These are phyloP conservation scores for Euwallacea similis DNA, from an alignment of 1,140 invertebrate species.

Conservation along the genomic window DNA sequence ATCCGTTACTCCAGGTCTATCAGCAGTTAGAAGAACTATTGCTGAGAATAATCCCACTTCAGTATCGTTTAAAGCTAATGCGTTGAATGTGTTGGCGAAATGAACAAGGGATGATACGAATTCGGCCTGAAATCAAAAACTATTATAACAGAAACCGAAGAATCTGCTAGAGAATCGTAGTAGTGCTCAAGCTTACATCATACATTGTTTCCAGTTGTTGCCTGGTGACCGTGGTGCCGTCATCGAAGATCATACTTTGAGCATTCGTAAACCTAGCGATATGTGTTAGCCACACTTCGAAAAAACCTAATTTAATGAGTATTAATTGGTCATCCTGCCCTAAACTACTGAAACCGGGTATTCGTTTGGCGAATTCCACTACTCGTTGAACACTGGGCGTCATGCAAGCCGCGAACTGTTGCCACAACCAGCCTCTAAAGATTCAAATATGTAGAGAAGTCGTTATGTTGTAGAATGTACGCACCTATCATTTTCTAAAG, in stretches of 20 bases:
- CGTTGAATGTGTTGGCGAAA: slow-evolving; percentile 79
- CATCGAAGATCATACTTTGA: slow-evolving; percentile 84
- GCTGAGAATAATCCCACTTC: slow-evolving; percentile 90
- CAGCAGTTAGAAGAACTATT: slow-evolving; percentile 80
- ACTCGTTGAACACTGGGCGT: slow-evolving; percentile 87
- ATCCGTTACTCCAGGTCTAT: slow-evolving; percentile 78
- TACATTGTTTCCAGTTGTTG: slow-evolving; percentile 90
- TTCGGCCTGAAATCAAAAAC: slow-evolving; percentile 58
- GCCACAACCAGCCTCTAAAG: slow-evolving; percentile 68
- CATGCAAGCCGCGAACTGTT: slow-evolving; percentile 75
- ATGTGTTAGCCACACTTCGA: slow-evolving; percentile 93
- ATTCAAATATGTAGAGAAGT: no score
- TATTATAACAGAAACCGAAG: no score
- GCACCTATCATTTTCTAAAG: slow-evolving; percentile 64
- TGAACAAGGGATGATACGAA: slow-evolving; percentile 76
- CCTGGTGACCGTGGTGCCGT: slow-evolving; percentile 83
- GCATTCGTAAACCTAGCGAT: slow-evolving; percentile 82
- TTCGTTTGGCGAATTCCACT: slow-evolving; percentile 91
- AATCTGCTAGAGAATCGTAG: neutral
- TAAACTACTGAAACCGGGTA: slow-evolving; percentile 85
- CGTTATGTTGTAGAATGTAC: no score
- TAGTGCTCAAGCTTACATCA: slow-evolving; percentile 72
- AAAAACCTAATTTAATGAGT: slow-evolving; percentile 93
- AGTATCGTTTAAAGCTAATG: slow-evolving; percentile 80
- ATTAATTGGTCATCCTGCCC: slow-evolving; percentile 93